A percentile compares a stretch with the other conserved stretches of the same genome.
Evolutionary conservation across 2,888 invertebrate genomes (phyloP).

Genomic region (Glaucopsyche alexis): DNA sequence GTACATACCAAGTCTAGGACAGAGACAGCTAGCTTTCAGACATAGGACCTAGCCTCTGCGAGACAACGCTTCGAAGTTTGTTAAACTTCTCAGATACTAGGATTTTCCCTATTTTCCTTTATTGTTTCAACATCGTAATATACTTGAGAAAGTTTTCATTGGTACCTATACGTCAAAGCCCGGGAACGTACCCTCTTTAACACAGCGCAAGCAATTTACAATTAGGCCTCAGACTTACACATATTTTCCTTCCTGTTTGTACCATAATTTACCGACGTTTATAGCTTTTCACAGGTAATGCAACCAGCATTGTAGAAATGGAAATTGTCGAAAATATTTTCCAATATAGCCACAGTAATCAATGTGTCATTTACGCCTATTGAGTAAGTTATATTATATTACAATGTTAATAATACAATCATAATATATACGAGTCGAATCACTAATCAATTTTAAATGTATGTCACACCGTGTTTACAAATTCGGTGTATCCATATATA

Average conservation of each 20-base stretch:
- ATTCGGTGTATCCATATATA: constrained; percentile 45
- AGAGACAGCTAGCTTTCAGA: no score
- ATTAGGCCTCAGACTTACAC: neutral
- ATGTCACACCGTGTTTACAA: constrained; percentile 43
- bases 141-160: no score
- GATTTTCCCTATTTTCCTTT: no score
- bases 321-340: neutral
- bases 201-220: neutral
- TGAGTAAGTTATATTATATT: constrained; percentile 46
- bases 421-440: constrained; percentile 30
- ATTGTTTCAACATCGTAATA: no score
- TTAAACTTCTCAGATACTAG: no score
- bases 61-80: no score
- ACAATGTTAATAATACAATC: constrained; percentile 41
- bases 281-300: neutral
- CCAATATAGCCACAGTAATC: neutral
- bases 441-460: constrained; percentile 42
- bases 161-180: neutral
- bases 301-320: neutral
- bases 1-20: no score
- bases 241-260: neutral
- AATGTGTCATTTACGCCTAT: constrained; percentile 1
- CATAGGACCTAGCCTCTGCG: no score
- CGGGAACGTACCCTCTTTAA: neutral
- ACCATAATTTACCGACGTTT: neutral